A percentile compares a stretch with the other conserved stretches of the same genome.
Conservation (phyloP, 2,797 vertebrate species). For the Amniataba percoides region DNA sequence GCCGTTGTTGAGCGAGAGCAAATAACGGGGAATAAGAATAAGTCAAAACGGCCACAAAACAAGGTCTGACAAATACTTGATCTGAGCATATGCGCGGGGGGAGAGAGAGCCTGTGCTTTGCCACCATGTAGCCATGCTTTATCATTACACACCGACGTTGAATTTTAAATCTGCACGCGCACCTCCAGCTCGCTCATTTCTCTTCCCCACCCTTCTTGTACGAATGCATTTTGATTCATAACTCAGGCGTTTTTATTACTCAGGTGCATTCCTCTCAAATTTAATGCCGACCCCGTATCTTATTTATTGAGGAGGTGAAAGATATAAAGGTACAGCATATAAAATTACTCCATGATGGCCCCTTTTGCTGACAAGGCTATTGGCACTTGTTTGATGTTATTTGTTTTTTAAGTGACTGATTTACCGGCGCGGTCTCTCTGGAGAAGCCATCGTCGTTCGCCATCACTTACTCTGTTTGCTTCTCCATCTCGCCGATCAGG, state of each 20-base stretch:
- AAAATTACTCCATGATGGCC: constrained; percentile 70
- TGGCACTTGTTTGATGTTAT: constrained; percentile 72
- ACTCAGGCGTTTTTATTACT: constrained; percentile 69
- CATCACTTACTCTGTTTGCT: constrained; percentile 20
- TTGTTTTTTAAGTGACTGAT: constrained; percentile 79
- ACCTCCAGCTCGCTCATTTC: constrained; percentile 52
- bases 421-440: constrained; percentile 54
- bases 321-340: constrained; percentile 62
- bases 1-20: constrained; percentile 55
- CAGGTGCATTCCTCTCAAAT: constrained; percentile 70
- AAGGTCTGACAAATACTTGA: constrained; percentile 67
- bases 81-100: constrained; percentile 10
- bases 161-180: constrained; percentile 68
- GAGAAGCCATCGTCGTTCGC: constrained; percentile 16
- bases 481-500: constrained; percentile 5
- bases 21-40: constrained; percentile 67
- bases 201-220: constrained; percentile 38
- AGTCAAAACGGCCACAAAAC: constrained; percentile 60
- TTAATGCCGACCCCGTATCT: constrained; percentile 66
- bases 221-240: constrained; percentile 76
- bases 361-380: constrained; percentile 77
- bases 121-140: constrained; percentile 49
- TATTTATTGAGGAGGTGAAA: constrained; percentile 78
- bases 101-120: constrained; percentile 31
- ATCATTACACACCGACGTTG: constrained; percentile 67